Conservation (phyloP, 2,113 vertebrate species). For the Apteryx owenii region DNA sequence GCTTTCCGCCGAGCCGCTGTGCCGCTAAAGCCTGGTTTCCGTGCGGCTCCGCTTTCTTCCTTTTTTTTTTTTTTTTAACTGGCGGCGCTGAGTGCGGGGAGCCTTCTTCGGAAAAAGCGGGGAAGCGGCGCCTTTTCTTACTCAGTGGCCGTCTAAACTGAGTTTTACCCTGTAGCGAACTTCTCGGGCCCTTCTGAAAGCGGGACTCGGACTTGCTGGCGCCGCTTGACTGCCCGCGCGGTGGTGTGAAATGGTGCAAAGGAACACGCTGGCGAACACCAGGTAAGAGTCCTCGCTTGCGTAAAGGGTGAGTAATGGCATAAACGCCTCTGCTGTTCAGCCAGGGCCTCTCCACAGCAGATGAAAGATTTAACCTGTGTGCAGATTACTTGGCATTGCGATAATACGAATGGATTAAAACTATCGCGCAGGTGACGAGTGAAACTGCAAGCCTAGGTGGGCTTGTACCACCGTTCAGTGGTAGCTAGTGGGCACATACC, state of each 20-base stretch:
- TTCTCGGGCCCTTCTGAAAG: neutral
- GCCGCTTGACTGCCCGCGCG: neutral
- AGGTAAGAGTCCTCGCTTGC: neutral
- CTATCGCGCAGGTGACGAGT: fast-evolving
- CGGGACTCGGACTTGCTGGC: too few species aligned
- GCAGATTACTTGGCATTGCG: fast-evolving
- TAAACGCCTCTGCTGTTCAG: neutral
- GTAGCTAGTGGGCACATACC: neutral
- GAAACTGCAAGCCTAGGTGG: neutral
- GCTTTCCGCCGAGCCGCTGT: too few species aligned
- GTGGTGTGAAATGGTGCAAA: neutral
- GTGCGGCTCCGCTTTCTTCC: too few species aligned
- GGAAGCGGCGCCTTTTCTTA: neutral
- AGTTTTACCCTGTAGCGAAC: neutral
- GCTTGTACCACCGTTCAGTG: neutral
- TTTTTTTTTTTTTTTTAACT: too few species aligned
- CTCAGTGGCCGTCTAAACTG: neutral
- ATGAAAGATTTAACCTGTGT: fast-evolving
- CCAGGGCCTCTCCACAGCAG: fast-evolving
- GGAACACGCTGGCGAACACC: too few species aligned
- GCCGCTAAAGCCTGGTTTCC: too few species aligned
- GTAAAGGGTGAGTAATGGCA: too few species aligned
- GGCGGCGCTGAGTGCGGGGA: neutral
- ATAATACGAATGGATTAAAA: fast-evolving
- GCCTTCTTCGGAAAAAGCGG: neutral